Conservation (phyloP, 2,888 invertebrate genomes). For the Stenurella melanura region DNA sequence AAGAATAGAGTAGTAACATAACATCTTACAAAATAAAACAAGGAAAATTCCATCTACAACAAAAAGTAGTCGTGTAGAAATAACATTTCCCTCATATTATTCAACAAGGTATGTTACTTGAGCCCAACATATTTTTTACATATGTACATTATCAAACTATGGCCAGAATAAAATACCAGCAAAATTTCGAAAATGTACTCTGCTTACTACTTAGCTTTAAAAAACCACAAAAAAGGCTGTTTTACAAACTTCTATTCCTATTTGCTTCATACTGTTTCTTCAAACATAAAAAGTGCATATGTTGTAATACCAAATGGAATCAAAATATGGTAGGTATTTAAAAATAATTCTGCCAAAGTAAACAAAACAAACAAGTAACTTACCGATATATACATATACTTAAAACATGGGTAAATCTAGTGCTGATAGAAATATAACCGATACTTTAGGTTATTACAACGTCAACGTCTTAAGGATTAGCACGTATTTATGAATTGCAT, state of each 20-base stretch:
- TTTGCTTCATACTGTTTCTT: neutral
- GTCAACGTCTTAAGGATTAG: no score
- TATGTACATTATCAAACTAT: neutral
- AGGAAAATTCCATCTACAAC: constrained; percentile 2
- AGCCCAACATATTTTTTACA: neutral
- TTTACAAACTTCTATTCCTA: neutral
- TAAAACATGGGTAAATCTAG: neutral
- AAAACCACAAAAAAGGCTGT: neutral
- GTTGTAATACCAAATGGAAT: neutral
- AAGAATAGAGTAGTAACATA: neutral
- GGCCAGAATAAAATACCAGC: neutral
- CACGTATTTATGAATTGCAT: neutral
- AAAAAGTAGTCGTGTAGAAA: constrained; percentile 5
- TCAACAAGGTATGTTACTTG: neutral
- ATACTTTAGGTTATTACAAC: no score
- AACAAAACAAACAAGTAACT: neutral
- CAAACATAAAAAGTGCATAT: neutral
- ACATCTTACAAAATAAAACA: neutral
- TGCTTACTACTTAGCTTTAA: neutral
- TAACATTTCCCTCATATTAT: neutral
- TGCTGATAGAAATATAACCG: neutral
- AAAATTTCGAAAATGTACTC: neutral
- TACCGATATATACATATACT: neutral
- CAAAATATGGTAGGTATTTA: neutral
- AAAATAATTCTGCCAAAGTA: neutral